Conservation (phyloP, 2,888 invertebrate genomes). For the Eretmocerus hayati region DNA sequence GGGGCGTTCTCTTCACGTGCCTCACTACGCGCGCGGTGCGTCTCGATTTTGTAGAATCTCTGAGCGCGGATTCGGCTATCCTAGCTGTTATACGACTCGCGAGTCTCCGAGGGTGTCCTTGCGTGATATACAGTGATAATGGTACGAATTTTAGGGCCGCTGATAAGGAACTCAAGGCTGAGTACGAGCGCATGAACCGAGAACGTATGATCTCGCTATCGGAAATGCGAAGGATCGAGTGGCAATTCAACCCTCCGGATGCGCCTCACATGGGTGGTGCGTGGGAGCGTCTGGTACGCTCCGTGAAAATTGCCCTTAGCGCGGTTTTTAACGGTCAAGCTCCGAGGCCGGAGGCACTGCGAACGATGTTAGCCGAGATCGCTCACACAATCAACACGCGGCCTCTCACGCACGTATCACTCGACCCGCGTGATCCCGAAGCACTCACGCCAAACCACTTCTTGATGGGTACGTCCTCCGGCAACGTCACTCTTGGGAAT, state of each 20-base stretch:
- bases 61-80: slow-evolving; percentile 1
- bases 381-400: slow-evolving; percentile 10
- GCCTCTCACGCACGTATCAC: slow-evolving; percentile 5
- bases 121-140: slow-evolving; percentile 1
- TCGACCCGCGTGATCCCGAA: slow-evolving; percentile 3
- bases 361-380: slow-evolving; percentile 8
- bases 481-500: background rate
- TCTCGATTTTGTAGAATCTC: background rate
- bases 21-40: background rate
- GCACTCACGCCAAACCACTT: slow-evolving; percentile 14
- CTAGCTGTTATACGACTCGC: background rate
- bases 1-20: slow-evolving; percentile 1
- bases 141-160: background rate
- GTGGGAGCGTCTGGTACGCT: slow-evolving; percentile 7
- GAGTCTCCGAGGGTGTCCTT: background rate
- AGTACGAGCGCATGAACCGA: background rate
- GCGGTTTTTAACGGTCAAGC: background rate
- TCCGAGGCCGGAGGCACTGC: slow-evolving; percentile 4
- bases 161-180: background rate
- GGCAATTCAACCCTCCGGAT: slow-evolving; percentile 1
- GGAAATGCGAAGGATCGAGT: background rate
- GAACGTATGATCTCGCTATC: background rate
- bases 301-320: slow-evolving; percentile 3
- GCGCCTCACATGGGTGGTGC: slow-evolving; percentile 9
- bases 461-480: slow-evolving; percentile 4